phyloP scores from a whole-genome alignment of 2,888 invertebrate genomes.

The Tubulanus polymorphus region DNA sequence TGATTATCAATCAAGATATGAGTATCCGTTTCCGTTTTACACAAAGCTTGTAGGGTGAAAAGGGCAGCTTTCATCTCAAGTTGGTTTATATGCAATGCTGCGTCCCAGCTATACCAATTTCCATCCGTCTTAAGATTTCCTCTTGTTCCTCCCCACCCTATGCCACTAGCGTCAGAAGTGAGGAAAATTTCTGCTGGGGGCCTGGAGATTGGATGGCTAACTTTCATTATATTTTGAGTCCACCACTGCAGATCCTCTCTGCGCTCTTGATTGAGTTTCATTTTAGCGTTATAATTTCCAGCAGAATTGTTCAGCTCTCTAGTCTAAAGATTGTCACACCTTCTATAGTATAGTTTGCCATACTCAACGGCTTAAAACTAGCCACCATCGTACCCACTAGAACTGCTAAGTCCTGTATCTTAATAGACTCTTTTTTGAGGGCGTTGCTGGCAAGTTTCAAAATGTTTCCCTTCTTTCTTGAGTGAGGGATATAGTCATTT shows the following conservation, averaged over 20 bases:
- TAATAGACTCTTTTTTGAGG: too few relatives aligned
- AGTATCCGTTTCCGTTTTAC: background rate
- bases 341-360: slow-evolving; percentile 7
- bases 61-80: background rate
- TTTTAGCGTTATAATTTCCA: slow-evolving; percentile 3
- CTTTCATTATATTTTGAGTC: background rate
- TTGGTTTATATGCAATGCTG: background rate
- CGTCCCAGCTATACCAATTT: background rate
- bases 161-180: slow-evolving; percentile 2
- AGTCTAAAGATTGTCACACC: slow-evolving; percentile 5
- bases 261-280: background rate
- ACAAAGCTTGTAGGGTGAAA: background rate
- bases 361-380: slow-evolving; percentile 4
- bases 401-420: too few relatives aligned
- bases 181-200: slow-evolving; percentile 1
- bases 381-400: slow-evolving; percentile 4
- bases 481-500: slow-evolving; percentile 17
- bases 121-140: background rate
- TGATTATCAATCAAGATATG: slow-evolving; percentile 5
- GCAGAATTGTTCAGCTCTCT: background rate
- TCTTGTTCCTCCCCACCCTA: slow-evolving; percentile 6
- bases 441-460: too few relatives aligned
- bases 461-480: background rate
- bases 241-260: slow-evolving; percentile 7
- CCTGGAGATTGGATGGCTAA: background rate